These are phyloP conservation scores for Terrapene triunguis DNA, from an alignment of 2,113 vertebrate species.

Conservation along the genomic window DNA sequence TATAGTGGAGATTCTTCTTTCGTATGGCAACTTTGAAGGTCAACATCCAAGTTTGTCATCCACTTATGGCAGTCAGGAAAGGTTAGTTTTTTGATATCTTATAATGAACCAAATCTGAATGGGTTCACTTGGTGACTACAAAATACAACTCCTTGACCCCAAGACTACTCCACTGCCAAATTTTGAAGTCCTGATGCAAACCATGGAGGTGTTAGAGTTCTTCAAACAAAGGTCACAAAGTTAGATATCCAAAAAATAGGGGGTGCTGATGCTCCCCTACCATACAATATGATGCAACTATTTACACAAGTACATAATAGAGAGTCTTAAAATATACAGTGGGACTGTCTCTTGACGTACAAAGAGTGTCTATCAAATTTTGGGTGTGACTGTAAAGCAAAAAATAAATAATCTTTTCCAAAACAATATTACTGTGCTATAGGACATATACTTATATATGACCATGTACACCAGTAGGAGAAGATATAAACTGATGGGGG, in stretches of 20 bases:
- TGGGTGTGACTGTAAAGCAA: background rate
- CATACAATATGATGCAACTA: background rate
- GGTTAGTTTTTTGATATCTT: slow-evolving; percentile 4
- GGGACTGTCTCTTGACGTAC: background rate
- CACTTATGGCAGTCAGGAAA: background rate
- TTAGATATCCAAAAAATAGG: background rate
- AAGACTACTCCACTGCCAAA: background rate
- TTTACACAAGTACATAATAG: background rate
- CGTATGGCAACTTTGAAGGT: no score
- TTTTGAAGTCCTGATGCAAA: slow-evolving; percentile 10
- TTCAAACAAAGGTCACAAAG: slow-evolving; percentile 7
- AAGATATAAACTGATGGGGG: background rate
- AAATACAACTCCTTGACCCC: background rate
- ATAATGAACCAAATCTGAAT: slow-evolving; percentile 17
- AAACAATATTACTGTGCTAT: background rate
- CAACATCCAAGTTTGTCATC: no score
- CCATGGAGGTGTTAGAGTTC: background rate
- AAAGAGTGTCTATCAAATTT: background rate
- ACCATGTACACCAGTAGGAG: background rate
- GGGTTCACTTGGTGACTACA: background rate
- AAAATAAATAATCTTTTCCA: background rate
- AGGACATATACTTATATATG: background rate
- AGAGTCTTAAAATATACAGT: background rate
- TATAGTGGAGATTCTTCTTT: background rate
- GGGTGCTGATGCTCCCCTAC: background rate